Conservation (phyloP, 2,888 invertebrate species). For the Julus scanicus region DNA sequence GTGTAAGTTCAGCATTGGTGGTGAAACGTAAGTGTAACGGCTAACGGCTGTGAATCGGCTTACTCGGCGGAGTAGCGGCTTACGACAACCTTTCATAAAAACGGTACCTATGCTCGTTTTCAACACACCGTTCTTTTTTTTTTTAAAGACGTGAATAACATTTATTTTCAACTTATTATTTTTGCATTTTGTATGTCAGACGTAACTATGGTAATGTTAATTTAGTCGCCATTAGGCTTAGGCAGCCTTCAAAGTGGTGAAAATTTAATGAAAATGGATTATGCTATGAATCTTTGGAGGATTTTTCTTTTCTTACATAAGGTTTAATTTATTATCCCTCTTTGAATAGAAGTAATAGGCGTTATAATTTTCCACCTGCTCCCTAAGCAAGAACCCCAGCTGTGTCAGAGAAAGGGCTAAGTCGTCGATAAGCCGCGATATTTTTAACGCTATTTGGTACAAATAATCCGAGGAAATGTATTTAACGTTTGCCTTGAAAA, state of each 20-base stretch:
- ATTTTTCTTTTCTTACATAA: neutral
- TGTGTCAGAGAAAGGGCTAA: neutral
- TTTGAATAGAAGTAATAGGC: neutral
- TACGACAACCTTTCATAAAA: too few species aligned
- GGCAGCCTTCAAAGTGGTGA: neutral
- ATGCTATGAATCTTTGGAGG: neutral
- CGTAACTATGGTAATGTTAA: too few species aligned
- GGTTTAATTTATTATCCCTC: neutral
- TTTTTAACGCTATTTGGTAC: neutral
- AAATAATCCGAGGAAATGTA: neutral
- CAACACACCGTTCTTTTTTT: too few species aligned
- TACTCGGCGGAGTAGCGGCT: too few species aligned
- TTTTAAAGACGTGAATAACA: too few species aligned
- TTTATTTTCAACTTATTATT: too few species aligned
- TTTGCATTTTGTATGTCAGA: too few species aligned
- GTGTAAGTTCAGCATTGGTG: too few species aligned
- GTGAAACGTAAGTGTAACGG: too few species aligned
- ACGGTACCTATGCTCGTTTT: too few species aligned
- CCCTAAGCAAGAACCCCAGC: neutral
- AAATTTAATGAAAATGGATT: neutral
- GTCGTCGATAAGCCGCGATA: neutral
- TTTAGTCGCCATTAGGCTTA: neutral
- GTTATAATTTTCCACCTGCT: neutral
- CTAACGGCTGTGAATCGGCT: too few species aligned
- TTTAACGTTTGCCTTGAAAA: neutral